Evolutionary conservation across 2,113 vertebrate genomes (phyloP), one percentile per base, ranked within the genome.

Genomic region (Actinemys pallida): DNA sequence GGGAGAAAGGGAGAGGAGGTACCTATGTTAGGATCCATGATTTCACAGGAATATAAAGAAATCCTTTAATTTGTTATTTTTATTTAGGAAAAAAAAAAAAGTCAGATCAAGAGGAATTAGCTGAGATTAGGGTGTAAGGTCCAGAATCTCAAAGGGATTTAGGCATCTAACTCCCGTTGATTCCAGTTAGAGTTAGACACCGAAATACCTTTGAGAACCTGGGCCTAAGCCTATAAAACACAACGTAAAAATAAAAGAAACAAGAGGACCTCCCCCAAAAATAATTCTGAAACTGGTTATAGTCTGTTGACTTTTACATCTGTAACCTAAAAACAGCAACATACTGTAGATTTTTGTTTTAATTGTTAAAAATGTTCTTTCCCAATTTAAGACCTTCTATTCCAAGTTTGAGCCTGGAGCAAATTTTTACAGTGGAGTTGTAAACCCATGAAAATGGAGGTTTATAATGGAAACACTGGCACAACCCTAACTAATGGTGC

Each of bases 381-480:
- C 93, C 87, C 79, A 81, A 53, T 93, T 94, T 95, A 92, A 94
- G 88, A 97, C 91, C 86, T 97, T 97, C 89, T 94, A 90, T 93
- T 95, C 84, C 89, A 96, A 97, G 85, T 95, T 94, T 93, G 88
- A 97, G 94, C 98, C 97, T 22, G 84, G 79, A 97, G 96, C 97
- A 96, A 96, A 96, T 95, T 97, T 97, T 98, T 97, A 97, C 93
- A 97, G 92, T 94, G 93, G 82, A 95, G 96, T 97, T 98, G 98
- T 97, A 98, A 98, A 97, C 78, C 83, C 92, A 83, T 75, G 92
- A 97, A 98, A 97, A 95, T 94, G 95, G 96, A 97, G 86, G 88
- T 97, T 98, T 98, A 93, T 96, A 97, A 97, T 94, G 95, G 96
- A 98, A 98, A 98, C 95, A 97, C 87, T 97, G 92, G 97, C 96